Percentiles rank a stretch among this genome's conserved stretches.
These are phyloP conservation scores for Chelidonichthys spinosus DNA, from an alignment of 2,797 vertebrate species.

Conservation along the genomic window DNA sequence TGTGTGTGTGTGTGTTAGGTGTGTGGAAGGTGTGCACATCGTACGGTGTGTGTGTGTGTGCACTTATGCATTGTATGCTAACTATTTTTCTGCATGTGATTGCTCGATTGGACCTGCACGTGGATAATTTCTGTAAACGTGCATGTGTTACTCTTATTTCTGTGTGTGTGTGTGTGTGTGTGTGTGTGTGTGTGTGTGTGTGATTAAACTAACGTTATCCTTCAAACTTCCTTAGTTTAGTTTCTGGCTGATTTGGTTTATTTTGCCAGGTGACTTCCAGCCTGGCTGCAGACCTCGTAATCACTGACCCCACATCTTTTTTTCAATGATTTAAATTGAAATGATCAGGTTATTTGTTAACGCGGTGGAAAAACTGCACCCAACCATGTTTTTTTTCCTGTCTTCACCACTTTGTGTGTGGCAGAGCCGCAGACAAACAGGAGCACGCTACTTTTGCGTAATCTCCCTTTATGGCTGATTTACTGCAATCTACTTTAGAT, in stretches of 20 bases:
- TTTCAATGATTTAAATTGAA: background rate
- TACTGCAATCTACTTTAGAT: constrained; percentile 43
- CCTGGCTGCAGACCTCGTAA: background rate
- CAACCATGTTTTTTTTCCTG: background rate
- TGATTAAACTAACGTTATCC: background rate
- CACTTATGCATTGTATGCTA: background rate
- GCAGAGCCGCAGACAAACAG: background rate
- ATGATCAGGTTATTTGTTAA: background rate
- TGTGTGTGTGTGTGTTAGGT: constrained; percentile 20
- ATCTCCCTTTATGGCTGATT: constrained; percentile 28
- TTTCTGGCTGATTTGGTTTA: background rate
- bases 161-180: background rate
- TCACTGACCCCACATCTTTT: background rate
- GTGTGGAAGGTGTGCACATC: background rate
- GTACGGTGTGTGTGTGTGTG: constrained; percentile 15
- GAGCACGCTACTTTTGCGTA: background rate
- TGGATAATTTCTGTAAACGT: background rate
- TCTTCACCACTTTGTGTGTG: background rate
- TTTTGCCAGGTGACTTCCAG: background rate
- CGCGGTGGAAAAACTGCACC: background rate
- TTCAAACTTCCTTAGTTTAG: background rate
- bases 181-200: background rate
- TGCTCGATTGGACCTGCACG: constrained; percentile 12
- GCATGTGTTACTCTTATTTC: background rate
- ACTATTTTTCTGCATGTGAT: constrained; percentile 3